Conservation (phyloP, 1,140 invertebrate species). For the Procambarus clarkii region DNA sequence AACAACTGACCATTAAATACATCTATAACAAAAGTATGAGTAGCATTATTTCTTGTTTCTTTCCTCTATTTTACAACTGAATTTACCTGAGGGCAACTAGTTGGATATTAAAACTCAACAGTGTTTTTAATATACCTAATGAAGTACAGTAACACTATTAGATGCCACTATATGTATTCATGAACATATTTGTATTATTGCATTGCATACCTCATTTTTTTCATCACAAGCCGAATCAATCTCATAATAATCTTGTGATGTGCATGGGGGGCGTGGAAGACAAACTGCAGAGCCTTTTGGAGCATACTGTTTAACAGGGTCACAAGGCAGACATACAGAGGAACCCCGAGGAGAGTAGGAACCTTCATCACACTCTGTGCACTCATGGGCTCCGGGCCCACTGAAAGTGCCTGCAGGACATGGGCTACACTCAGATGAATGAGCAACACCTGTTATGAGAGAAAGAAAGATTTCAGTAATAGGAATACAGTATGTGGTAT, state of each 20-base stretch:
- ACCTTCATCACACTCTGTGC: conserved; percentile 78
- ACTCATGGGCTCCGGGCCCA: conserved; percentile 76
- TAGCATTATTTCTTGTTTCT: no score
- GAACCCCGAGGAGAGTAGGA: conserved; percentile 77
- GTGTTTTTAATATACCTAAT: no score
- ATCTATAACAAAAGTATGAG: no score
- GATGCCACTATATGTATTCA: no score
- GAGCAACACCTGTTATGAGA: conserved; percentile 78
- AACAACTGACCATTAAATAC: no score
- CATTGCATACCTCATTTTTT: conserved; percentile 73
- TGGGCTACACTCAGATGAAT: conserved; percentile 79
- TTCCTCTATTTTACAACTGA: no score
- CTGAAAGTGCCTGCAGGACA: conserved; percentile 80
- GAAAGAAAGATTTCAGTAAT: not conserved
- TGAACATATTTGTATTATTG: no score
- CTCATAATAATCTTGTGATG: conserved; percentile 79
- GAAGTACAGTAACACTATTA: no score
- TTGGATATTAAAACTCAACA: no score
- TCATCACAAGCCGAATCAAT: conserved; percentile 78
- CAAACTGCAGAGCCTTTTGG: conserved; percentile 77
- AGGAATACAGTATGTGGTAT: no score
- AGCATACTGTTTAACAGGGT: conserved; percentile 75
- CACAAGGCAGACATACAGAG: conserved; percentile 77
- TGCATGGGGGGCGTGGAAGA: conserved; percentile 78
- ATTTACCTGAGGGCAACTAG: no score